These are phyloP conservation scores for Lagodon rhomboides DNA, from an alignment of 2,797 vertebrate genomes.

Conservation along the genomic window DNA sequence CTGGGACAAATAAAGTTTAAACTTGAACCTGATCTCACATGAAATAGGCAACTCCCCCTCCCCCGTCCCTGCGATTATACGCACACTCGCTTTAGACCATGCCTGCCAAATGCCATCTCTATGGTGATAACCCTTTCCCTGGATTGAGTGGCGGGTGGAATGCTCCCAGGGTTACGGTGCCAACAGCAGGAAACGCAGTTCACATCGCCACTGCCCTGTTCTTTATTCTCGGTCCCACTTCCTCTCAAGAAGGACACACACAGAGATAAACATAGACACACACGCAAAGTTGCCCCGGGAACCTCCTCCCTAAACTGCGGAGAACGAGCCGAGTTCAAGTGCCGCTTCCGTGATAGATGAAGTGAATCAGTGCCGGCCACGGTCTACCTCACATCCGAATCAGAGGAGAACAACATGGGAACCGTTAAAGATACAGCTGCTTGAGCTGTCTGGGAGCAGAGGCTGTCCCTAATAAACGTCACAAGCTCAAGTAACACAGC, in stretches of 20 bases:
- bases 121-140: slow-evolving; percentile 85
- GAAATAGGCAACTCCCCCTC: slow-evolving; percentile 17
- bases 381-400: slow-evolving; percentile 59
- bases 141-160: slow-evolving; percentile 75
- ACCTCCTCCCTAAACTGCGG: slow-evolving; percentile 26
- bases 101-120: slow-evolving; percentile 82
- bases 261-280: neutral
- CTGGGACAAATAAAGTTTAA: slow-evolving; percentile 49
- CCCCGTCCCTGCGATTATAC: slow-evolving; percentile 45
- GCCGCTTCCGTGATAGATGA: slow-evolving; percentile 60
- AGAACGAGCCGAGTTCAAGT: slow-evolving; percentile 44
- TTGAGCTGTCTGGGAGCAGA: slow-evolving; percentile 24
- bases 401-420: slow-evolving; percentile 56
- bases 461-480: neutral
- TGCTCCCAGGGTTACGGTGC: slow-evolving; percentile 72
- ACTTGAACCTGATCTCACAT: slow-evolving; percentile 49
- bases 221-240: slow-evolving; percentile 73
- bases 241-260: slow-evolving; percentile 63
- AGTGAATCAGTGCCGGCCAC: slow-evolving; percentile 56
- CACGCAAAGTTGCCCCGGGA: slow-evolving; percentile 51
- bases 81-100: slow-evolving; percentile 61
- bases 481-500: slow-evolving; percentile 1
- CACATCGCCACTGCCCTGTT: slow-evolving; percentile 59
- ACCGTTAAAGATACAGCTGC: slow-evolving; percentile 56
- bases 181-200: slow-evolving; percentile 77